Base-by-base conservation (phyloP, 2,113 vertebrate species). In the Labeo catla region DNA sequence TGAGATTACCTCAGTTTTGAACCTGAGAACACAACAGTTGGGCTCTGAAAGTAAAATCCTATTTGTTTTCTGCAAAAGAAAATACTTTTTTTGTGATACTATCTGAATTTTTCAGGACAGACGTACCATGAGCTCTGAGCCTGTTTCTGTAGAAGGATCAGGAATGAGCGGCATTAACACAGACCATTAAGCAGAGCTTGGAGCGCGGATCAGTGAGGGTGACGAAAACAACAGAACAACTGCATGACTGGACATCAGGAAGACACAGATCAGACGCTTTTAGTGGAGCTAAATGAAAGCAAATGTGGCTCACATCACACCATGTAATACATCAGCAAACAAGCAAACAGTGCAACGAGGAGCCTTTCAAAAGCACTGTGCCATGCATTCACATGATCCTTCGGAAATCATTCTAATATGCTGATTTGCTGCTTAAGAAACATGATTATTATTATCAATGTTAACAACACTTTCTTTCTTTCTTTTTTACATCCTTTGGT, bases 141-240 rank as follows among this genome's bases (percentile, higher is more conserved):
- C 39, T 10, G 68, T 43, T 21, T 21, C 36, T 82, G 79, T 85
- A 82, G 86, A 88, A 90, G 83, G 89, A 92, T 87, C 76, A 81
- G 3, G 87, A 90, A 89, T 91, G 89, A 89, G 45, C 87, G 90
- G 89, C 89, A 92, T 94, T 94, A 94, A 87, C 92, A 93, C 91
- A 91, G 90, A 84, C 85, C 94, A 95, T 95, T 94, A 94, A 91
- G 92, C 93, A 94, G 89, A 79, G 86, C 88, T 36, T 72, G 0
- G 36, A 72, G 16, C 19, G 36, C 36, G 19, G 36, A 19, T 91
- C 89, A 93, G 93, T 92, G 93, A 91, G 93, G 92, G 93, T 95
- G 93, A 93, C 90, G 91, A 93, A 92, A 94, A 94, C 88, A 89
- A 87, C 81, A 87, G 73, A 78, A 91, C 87, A 85, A 45, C 36